phyloP scores from a whole-genome alignment of 2,113 vertebrate genomes.

The Eulemur macaco region DNA sequence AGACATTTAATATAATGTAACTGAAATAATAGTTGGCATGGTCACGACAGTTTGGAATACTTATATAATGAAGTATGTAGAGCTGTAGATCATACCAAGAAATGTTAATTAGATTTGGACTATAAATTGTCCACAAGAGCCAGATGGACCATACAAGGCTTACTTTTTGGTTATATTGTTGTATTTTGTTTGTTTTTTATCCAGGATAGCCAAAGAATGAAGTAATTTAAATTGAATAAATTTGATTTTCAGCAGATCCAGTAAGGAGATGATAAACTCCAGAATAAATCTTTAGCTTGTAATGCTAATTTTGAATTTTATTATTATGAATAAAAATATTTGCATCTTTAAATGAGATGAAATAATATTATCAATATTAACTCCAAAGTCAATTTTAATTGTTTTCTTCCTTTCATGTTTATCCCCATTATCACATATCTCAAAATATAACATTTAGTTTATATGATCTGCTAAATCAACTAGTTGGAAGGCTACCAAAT shows the following conservation, averaged over 20 bases:
- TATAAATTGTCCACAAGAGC: not conserved
- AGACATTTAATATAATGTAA: not conserved
- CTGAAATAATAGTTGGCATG: not conserved
- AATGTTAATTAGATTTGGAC: not conserved
- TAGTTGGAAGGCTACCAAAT: not conserved
- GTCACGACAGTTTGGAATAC: not conserved
- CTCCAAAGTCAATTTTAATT: not conserved
- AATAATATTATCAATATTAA: not conserved
- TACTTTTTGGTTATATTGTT: not conserved
- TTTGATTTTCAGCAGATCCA: conserved; percentile 10
- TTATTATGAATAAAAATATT: conserved; percentile 4
- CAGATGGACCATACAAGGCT: not conserved
- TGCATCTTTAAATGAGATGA: not conserved
- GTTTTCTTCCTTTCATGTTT: not conserved
- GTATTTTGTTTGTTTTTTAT: not conserved
- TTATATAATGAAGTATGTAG: not conserved
- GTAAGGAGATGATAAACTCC: not conserved
- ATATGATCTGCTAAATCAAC: not conserved
- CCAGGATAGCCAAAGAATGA: not conserved
- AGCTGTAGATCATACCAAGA: not conserved
- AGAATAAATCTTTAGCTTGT: conserved; percentile 11
- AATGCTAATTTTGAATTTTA: not conserved
- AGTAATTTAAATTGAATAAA: conserved; percentile 7
- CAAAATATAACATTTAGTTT: not conserved
- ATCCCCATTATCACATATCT: not conserved